A percentile compares a stretch with the other conserved stretches of the same genome.
phyloP scores from a whole-genome alignment of 2,888 invertebrate species.

The Cantharis rustica region DNA sequence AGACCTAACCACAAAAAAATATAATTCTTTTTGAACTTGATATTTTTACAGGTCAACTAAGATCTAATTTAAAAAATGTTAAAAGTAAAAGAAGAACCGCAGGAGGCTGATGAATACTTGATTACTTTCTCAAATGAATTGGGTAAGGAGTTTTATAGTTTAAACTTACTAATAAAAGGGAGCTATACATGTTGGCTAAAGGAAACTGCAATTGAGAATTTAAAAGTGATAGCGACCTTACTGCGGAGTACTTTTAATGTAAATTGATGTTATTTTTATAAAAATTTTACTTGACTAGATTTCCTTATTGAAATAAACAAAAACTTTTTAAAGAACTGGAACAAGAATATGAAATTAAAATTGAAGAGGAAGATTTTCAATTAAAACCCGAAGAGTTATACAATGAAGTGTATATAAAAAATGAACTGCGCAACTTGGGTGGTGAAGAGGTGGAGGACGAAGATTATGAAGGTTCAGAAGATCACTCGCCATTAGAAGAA shows the following conservation, averaged over 20 bases:
- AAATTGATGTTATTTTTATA: neutral
- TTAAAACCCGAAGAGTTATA: neutral
- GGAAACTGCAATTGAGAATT: neutral
- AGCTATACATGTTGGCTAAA: neutral
- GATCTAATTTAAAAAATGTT: neutral
- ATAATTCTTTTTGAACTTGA: neutral
- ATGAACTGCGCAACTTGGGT: neutral
- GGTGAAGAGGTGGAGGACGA: neutral
- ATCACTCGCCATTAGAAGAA: neutral
- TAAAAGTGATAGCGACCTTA: neutral
- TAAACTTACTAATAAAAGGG: neutral
- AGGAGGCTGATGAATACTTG: neutral
- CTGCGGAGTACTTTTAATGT: no score
- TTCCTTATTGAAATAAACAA: neutral
- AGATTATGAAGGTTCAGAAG: neutral
- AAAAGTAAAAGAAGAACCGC: neutral
- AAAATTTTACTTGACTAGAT: neutral
- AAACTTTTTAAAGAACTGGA: neutral
- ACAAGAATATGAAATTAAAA: neutral
- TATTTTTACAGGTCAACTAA: neutral
- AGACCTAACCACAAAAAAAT: neutral
- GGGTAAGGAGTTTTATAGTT: neutral
- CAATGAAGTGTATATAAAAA: neutral
- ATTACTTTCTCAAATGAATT: neutral
- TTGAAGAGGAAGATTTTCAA: neutral